Evolutionary conservation across 2,888 invertebrate genomes (phyloP), one percentile per base, ranked within the genome.

Genomic region (Acrobasis consociella): DNA sequence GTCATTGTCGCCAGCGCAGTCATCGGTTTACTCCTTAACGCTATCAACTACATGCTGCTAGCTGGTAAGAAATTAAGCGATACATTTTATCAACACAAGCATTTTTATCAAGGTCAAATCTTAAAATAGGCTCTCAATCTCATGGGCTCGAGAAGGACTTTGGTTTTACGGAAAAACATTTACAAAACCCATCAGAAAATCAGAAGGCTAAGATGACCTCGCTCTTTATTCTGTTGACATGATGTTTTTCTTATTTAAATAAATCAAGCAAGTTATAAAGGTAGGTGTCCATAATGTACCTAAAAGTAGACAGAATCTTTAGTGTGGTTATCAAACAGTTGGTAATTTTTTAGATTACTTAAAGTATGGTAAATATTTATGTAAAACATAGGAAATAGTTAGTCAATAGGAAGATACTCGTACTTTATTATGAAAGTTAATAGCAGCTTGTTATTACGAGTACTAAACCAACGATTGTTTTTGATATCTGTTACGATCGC

Each of bases 41-140:
- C 95, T 0, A 86, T 97, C 55, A 96, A 96, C 69, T 97, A 96
- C 80, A 88, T 96, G 72, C 86, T 97, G 0, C 96, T 98, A 60
- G 97, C 97, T 65, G 97, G 95, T 94, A 74, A 86, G 87, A 31
- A 31, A 0, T 31, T 31, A 31, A 31, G n/a, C 13, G n/a, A 3
- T n/a, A n/a, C n/a, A n/a, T n/a, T n/a, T n/a, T n/a, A n/a, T n/a
- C n/a, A n/a, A 2, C 10, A 11, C 42, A 10, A 9, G 11, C 42
- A n/a, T 46, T 13, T 13, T 5, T 13, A n/a, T n/a, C 46, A 13
- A 46, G n/a, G 46, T 46, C 46, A 10, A 13, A 46, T 13, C 42
- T 3, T 46, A 46, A 46, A 13, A 5, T 46, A 46, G n/a, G n/a
- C n/a, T n/a, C n/a, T n/a, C n/a, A n/a, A n/a, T n/a, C n/a, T 5